These are phyloP conservation scores for Chiroxiphia lanceolata DNA, from an alignment of 2,797 vertebrate genomes.

Conservation along the genomic window DNA sequence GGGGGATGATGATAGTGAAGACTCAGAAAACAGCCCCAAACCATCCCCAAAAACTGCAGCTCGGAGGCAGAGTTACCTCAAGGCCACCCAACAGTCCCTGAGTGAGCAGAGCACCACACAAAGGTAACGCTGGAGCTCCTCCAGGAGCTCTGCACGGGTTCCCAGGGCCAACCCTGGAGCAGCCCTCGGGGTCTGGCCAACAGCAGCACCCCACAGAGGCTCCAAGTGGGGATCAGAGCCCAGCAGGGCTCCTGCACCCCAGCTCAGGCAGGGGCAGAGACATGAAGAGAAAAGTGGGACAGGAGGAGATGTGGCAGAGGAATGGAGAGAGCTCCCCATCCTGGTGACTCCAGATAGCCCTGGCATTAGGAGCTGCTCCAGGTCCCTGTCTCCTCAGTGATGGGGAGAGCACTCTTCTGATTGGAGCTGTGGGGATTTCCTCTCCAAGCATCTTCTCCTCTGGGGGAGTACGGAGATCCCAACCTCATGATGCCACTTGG, in stretches of 20 bases:
- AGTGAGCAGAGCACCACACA: constrained; percentile 94
- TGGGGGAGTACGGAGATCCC: neutral
- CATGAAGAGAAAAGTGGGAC: neutral
- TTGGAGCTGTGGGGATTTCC: neutral
- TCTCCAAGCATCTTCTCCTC: neutral
- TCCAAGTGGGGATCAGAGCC: neutral
- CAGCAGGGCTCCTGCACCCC: neutral
- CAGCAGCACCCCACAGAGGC: neutral
- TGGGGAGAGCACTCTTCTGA: neutral
- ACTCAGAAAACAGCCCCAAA: constrained; percentile 95
- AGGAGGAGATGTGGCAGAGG: neutral
- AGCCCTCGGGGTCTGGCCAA: neutral
- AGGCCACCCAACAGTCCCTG: constrained; percentile 97
- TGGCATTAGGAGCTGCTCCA: neutral
- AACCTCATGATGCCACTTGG: neutral
- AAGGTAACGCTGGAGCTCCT: constrained; percentile 79
- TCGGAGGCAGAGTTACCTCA: constrained; percentile 98
- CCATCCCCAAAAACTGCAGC: constrained; percentile 95
- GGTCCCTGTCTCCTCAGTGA: neutral
- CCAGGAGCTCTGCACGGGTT: neutral
- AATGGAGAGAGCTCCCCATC: neutral
- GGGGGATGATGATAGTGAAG: constrained; percentile 97
- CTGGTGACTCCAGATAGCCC: neutral
- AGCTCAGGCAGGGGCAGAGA: neutral
- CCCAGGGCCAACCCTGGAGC: neutral